These are phyloP conservation scores for Stictonetta naevosa DNA, from an alignment of 2,113 vertebrate genomes.

Conservation along the genomic window DNA sequence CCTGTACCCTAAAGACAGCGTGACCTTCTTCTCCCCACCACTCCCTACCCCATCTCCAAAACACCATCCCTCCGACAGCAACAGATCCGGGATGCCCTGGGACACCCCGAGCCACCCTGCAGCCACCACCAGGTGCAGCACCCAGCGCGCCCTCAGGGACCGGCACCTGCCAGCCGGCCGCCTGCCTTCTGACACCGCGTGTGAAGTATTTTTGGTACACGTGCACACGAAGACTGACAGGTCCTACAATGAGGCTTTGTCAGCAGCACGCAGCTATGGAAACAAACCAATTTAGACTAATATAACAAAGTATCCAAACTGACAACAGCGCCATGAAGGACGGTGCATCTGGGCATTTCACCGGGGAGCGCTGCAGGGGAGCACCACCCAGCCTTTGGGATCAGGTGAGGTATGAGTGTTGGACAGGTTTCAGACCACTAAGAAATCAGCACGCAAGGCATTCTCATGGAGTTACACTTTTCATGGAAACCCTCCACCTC, in stretches of 20 bases:
- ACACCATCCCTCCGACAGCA: not conserved
- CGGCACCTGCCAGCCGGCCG: not conserved
- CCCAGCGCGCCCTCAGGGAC: not conserved
- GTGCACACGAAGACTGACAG: not conserved
- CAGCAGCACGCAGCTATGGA: conserved; percentile 42
- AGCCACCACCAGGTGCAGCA: not conserved
- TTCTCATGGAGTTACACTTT: not conserved
- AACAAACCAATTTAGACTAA: conserved; percentile 43
- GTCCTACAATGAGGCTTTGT: conserved; percentile 25
- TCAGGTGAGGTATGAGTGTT: not conserved
- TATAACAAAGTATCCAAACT: conserved; percentile 27
- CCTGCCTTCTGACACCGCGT: not conserved
- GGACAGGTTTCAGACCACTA: not conserved
- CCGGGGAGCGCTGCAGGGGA: not conserved
- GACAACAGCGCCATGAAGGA: not conserved
- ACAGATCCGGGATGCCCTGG: too few species aligned
- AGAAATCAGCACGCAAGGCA: accelerated
- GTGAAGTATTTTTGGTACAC: conserved; percentile 21
- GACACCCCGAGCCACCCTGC: not conserved
- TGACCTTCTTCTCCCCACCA: not conserved
- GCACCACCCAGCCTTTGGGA: not conserved
- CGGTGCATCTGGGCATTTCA: not conserved
- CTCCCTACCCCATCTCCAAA: not conserved
- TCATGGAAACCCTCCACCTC: not conserved
- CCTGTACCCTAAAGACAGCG: not conserved